Evolutionary conservation across 2,797 vertebrate genomes (phyloP).

Genomic region (Hoplostethus mediterraneus): DNA sequence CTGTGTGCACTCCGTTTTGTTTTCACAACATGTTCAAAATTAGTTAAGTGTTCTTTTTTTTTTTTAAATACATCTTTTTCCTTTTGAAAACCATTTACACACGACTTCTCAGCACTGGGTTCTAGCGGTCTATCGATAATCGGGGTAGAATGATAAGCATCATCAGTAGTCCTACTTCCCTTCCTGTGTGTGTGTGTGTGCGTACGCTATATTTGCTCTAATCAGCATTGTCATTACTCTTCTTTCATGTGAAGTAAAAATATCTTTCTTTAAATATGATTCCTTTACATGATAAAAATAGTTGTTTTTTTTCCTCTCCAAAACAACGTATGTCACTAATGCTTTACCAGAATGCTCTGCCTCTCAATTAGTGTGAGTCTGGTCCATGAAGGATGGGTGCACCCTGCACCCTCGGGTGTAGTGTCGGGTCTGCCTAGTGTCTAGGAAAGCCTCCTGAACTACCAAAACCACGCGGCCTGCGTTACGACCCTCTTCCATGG

Average conservation of each 20-base stretch:
- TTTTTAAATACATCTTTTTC: slow-evolving; percentile 81
- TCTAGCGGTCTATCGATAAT: slow-evolving; percentile 89
- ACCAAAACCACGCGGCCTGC: slow-evolving; percentile 10
- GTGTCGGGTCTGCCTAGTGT: slow-evolving; percentile 35
- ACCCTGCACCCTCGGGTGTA: slow-evolving; percentile 25
- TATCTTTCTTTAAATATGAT: slow-evolving; percentile 96
- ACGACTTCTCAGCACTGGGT: slow-evolving; percentile 90
- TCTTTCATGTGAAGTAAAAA: slow-evolving; percentile 94
- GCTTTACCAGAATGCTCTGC: slow-evolving; percentile 86
- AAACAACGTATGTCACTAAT: slow-evolving; percentile 90
- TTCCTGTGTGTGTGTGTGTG: slow-evolving; percentile 46
- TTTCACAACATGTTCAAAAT: slow-evolving; percentile 97
- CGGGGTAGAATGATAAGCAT: slow-evolving; percentile 89
- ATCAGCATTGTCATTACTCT: slow-evolving; percentile 52
- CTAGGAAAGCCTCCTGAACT: slow-evolving; percentile 40
- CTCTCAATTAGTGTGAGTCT: slow-evolving; percentile 43
- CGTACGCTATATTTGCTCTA: slow-evolving; percentile 54
- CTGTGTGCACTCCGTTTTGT: slow-evolving; percentile 93
- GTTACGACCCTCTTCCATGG: slow-evolving; percentile 45
- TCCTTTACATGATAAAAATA: slow-evolving; percentile 99
- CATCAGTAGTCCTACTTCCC: slow-evolving; percentile 87
- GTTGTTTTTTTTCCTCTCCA: slow-evolving; percentile 83
- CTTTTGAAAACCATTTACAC: slow-evolving; percentile 91
- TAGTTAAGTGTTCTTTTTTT: slow-evolving; percentile 88
- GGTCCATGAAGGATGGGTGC: slow-evolving; percentile 54